Evolutionary conservation across 2,113 vertebrate genomes (phyloP), one percentile per base, ranked within the genome.

Genomic region (Stomatorhinus ivindoensis): DNA sequence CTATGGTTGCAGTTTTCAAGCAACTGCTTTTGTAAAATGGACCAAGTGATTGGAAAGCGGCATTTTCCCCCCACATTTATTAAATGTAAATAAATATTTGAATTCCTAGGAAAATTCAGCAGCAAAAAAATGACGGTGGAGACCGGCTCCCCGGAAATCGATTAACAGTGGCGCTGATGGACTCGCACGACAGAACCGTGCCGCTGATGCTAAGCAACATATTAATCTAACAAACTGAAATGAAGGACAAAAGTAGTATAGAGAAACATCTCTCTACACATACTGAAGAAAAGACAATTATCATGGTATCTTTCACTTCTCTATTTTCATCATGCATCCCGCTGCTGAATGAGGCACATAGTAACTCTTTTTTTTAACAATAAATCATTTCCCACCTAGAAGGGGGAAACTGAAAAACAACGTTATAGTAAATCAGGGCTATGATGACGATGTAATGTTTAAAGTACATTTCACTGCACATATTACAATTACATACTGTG

Each of bases 221-320:
- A 13, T 4, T 5, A 9, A 21, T 9, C 51, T 19, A 88, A 73
- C 39, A 88, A 44, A 69, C 17, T n/a, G 35, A 48, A 73, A 4
- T 7, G 61, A 17, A 46, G 39, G 39, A 46, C 21, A 11, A 4
- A 88, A 8, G 61, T 2, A 50, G 10, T 7, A 76, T 13, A 82
- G 35, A 13, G 9, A 13, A 53, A 85, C 3, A 21, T 19, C n/a
- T 80, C 47, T 82, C 47, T 31, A 8, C 53, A 35, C 19, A 46
- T 51, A 6, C 73, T 84, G 65, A 84, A 88, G 86, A 65, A 76
- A 21, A 88, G 44, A 84, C 65, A 46, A 65, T 85, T 46, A 88
- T 55, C 44, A 69, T 5, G 44, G 27, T 24, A 27, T 85, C 42
- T 90, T 53, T 90, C 89, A 90, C 86, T 90, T 90, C 89, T 88